Evolutionary conservation across 2,888 invertebrate genomes (phyloP).

Genomic region (Galerucella nymphaeae): DNA sequence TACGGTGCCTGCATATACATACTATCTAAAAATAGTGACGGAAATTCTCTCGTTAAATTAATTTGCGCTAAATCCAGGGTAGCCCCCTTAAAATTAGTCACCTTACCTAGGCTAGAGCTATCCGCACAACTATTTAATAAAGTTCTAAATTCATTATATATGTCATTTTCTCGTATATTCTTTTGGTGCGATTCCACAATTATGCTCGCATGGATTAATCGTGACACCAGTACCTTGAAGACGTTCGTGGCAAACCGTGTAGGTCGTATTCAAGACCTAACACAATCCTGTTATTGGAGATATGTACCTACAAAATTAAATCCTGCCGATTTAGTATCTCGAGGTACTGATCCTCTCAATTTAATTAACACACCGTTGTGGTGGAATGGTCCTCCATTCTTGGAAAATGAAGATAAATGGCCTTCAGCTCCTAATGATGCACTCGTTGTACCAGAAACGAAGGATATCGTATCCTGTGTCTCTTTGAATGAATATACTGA

Average conservation of each 20-base stretch:
- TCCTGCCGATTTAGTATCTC: conserved; percentile 43
- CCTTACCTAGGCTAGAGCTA: no score
- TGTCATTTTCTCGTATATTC: no score
- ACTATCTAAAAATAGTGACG: no score
- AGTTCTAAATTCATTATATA: no score
- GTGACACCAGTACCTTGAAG: no score
- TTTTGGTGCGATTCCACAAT: no score
- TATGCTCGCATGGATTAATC: no score
- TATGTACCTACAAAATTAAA: conserved; percentile 38
- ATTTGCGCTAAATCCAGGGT: no score
- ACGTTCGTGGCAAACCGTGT: conserved; percentile 15
- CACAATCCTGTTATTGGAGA: conserved; percentile 26
- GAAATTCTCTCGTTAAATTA: no score
- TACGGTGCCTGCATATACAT: no score
- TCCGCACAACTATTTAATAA: no score
- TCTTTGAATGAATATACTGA: neutral
- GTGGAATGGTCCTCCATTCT: conserved; percentile 21
- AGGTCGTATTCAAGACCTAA: conserved; percentile 36
- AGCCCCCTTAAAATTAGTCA: no score
- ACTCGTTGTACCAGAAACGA: neutral
- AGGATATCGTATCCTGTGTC: neutral
- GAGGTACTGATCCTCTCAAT: conserved; percentile 25
- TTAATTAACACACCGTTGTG: conserved; percentile 8
- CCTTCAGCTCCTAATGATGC: neutral
- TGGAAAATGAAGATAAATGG: neutral